Conservation (phyloP, 2,113 vertebrate species). For the Neopipo cinnamomea region DNA sequence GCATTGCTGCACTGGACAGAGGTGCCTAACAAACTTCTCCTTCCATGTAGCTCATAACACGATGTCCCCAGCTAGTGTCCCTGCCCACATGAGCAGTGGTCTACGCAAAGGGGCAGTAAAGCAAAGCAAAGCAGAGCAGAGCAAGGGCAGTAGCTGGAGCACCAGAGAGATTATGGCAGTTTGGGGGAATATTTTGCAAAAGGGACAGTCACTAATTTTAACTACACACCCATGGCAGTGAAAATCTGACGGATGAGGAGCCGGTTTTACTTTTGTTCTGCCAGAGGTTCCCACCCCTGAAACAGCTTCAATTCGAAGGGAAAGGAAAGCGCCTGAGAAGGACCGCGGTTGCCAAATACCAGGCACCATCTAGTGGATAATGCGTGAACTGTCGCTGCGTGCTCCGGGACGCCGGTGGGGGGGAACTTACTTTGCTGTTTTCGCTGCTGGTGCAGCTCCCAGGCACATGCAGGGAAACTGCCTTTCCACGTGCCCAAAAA, state of each 20-base stretch:
- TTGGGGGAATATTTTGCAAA: background rate
- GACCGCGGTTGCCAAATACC: constrained; percentile 33
- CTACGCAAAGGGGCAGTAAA: accelerated
- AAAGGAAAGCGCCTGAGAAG: accelerated
- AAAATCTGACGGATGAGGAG: background rate
- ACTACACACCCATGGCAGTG: background rate
- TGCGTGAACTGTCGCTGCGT: background rate
- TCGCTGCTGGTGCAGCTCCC: accelerated
- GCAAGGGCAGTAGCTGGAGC: background rate
- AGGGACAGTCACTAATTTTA: background rate
- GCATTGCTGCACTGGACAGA: accelerated
- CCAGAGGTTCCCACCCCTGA: background rate
- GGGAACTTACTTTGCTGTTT: accelerated
- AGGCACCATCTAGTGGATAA: constrained; percentile 74
- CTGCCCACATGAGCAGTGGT: accelerated
- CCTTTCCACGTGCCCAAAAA: accelerated
- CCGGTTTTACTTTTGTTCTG: background rate
- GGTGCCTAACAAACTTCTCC: too few relatives aligned
- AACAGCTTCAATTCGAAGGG: background rate
- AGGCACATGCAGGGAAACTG: background rate
- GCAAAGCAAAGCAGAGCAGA: background rate
- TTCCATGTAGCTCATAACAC: accelerated
- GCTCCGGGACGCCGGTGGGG: accelerated
- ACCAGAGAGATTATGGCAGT: background rate
- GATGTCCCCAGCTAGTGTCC: accelerated